A percentile compares a stretch with the other conserved stretches of the same genome.
Evolutionary conservation across 1,140 invertebrate species (phyloP).

Genomic region (Ganaspis sp.): DNA sequence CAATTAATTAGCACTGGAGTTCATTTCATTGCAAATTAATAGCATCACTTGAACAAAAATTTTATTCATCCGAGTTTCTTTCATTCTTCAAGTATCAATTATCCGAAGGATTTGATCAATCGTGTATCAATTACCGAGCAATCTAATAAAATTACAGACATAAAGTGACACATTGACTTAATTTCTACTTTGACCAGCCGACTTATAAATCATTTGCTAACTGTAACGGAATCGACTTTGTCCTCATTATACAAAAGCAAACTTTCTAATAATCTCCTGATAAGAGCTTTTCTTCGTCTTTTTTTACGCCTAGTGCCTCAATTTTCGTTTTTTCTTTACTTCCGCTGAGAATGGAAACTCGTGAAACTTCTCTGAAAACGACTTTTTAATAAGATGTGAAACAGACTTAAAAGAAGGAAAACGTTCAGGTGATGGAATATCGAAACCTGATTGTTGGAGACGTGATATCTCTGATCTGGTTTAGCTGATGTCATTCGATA

Average conservation of each 20-base stretch:
- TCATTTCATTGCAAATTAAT: neutral
- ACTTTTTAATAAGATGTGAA: neutral
- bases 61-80: neutral
- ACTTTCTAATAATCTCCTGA: conserved; percentile 16
- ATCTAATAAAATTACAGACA: conserved; percentile 24
- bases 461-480: neutral
- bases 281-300: neutral
- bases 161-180: conserved; percentile 22
- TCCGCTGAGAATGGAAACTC: neutral
- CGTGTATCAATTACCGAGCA: neutral
- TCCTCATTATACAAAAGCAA: conserved; percentile 11
- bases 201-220: conserved; percentile 17
- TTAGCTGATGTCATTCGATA: neutral
- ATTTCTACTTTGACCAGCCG: conserved; percentile 14
- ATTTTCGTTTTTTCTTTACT: neutral
- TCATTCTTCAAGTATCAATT: conserved; percentile 3
- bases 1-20: neutral
- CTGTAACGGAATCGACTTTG: conserved; percentile 27
- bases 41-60: neutral
- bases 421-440: too few relatives aligned
- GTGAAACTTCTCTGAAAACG: neutral
- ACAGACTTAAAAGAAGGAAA: neutral
- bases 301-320: neutral
- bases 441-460: neutral
- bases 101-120: neutral